A percentile compares a stretch with the other conserved stretches of the same genome.
phyloP scores from a whole-genome alignment of 92 coral and sea anemone species.

The Porites lobata region DNA sequence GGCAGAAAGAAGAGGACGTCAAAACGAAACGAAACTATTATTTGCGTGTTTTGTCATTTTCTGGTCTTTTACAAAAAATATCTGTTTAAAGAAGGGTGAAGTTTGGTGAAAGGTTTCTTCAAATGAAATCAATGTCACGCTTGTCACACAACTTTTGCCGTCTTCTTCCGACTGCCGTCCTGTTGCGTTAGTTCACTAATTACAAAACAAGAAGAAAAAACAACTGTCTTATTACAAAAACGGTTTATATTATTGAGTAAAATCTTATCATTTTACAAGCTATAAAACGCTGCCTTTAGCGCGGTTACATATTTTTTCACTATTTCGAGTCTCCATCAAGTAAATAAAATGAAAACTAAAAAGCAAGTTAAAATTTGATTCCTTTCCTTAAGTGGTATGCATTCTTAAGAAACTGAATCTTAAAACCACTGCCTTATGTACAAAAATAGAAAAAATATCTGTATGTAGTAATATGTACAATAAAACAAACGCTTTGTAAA shows the following conservation, averaged over 20 bases:
- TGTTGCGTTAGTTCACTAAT: background rate
- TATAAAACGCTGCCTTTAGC: background rate
- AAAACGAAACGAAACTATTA: too few relatives aligned
- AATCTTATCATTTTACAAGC: constrained; percentile 10
- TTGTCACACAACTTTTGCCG: too few relatives aligned
- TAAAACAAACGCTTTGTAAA: constrained; percentile 41
- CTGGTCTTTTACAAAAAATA: too few relatives aligned
- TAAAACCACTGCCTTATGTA: constrained; percentile 36
- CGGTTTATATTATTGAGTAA: constrained; percentile 18
- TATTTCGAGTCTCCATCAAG: background rate
- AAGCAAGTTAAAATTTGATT: background rate
- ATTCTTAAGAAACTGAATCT: background rate
- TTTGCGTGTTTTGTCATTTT: too few relatives aligned
- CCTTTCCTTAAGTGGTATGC: constrained; percentile 22
- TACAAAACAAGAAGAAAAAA: too few relatives aligned
- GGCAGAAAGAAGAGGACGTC: too few relatives aligned
- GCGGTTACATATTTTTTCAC: background rate
- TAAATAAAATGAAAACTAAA: background rate
- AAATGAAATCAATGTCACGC: too few relatives aligned
- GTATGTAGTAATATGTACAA: constrained; percentile 42
- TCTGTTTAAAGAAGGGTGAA: too few relatives aligned
- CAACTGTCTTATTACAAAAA: background rate
- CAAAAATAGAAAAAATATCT: constrained; percentile 65
- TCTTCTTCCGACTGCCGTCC: too few relatives aligned
- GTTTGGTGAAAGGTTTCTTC: too few relatives aligned